Evolutionary conservation across 2,113 vertebrate species (phyloP), one percentile per base, ranked within the genome.

Genomic region (Ornithorhynchus anatinus): DNA sequence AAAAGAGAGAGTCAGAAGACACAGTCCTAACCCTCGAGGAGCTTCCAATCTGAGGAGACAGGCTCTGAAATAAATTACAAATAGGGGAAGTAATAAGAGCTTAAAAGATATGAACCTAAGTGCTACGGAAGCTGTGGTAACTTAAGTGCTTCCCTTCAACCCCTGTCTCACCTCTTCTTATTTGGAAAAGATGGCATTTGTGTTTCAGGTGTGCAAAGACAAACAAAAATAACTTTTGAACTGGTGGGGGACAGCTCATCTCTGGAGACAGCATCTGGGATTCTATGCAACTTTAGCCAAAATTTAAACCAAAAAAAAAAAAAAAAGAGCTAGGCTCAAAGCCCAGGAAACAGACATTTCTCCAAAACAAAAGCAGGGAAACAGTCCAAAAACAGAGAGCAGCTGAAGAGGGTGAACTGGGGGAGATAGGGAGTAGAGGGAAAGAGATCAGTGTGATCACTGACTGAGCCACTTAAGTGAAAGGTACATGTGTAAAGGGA

Each of bases 271-370:
- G 36, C 44, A 68, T 48, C 17, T 54, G 37, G 43, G 37, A 57
- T 37, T 14, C 45, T 47, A 8, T 19, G 52, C 9, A 51, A 43
- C 36, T 56, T 75, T 31, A 75, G 43, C 57, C 23, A 38, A 72
- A 79, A 79, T 33, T 75, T 64, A 59, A 75, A 48, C 40, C 50
- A 56, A 66, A 69, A 57, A 20, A n/a, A n/a, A n/a, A n/a, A n/a
- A n/a, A n/a, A n/a, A n/a, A n/a, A n/a, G n/a, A n/a, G n/a, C n/a
- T 57, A 60, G 74, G 71, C 27, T 15, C 27, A 35, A 63, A 54
- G 31, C 57, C 61, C 57, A 66, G 74, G 66, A 58, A 53, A 48
- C 12, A 78, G 44, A 31, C 50, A 70, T 59, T 67, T 8, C 39
- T 62, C 20, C 22, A 31, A 68, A 47, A 58, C 59, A 62, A 58